Conservation (phyloP, 1,140 invertebrate species). For the Calycopis cecrops region DNA sequence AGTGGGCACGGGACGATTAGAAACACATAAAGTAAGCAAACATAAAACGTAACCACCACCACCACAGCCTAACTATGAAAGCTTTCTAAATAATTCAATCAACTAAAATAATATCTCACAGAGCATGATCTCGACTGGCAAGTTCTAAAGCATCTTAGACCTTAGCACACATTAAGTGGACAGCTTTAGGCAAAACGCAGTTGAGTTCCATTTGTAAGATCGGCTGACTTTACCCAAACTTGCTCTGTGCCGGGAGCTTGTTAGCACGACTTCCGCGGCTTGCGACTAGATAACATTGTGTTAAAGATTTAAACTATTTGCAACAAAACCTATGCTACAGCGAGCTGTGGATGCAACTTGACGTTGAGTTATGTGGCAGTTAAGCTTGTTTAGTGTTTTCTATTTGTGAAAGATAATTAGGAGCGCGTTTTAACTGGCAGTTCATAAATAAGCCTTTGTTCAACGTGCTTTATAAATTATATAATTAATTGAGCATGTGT, state of each 20-base stretch:
- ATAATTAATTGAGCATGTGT: background rate
- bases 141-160: background rate
- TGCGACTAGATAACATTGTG: conserved; percentile 45
- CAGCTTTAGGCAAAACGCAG: conserved; percentile 29
- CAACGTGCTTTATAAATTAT: background rate
- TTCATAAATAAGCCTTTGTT: conserved; percentile 12
- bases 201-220: conserved; percentile 33
- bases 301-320: conserved; percentile 53
- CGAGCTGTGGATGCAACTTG: conserved; percentile 19
- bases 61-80: too few species aligned
- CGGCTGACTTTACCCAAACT: conserved; percentile 37
- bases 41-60: too few species aligned
- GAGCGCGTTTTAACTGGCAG: conserved; percentile 6
- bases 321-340: conserved; percentile 23
- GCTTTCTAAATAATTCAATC: too few species aligned
- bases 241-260: conserved; percentile 37
- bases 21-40: too few species aligned
- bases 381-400: conserved; percentile 25
- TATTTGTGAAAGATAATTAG: conserved; percentile 20
- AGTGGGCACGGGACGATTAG: too few species aligned
- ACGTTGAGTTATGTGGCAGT: conserved; percentile 24
- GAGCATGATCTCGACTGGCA: background rate
- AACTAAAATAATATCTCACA: conserved; percentile 5
- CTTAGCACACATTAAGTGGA: conserved; percentile 9
- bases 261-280: conserved; percentile 48